Conservation (phyloP, 2,888 invertebrate species). For the Volucella zonaria region DNA sequence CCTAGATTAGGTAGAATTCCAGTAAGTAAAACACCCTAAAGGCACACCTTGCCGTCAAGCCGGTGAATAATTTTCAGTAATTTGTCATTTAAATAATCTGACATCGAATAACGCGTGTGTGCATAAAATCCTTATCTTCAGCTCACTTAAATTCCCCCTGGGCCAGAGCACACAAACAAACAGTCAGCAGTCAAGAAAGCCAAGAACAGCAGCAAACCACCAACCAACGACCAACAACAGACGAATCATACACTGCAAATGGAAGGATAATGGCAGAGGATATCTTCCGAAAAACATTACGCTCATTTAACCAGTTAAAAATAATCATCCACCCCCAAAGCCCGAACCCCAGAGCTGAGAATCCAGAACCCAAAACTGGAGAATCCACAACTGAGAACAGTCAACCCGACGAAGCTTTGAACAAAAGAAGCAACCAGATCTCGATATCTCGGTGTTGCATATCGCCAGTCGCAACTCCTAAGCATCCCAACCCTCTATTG, state of each 20-base stretch:
- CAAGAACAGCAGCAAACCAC: constrained; percentile 18
- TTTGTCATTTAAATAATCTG: constrained; percentile 77
- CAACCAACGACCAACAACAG: constrained; percentile 52
- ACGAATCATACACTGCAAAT: constrained; percentile 40
- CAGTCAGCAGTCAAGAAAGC: constrained; percentile 22
- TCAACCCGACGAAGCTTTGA: constrained; percentile 16
- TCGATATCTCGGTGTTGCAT: constrained; percentile 65
- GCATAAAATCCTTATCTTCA: constrained; percentile 70
- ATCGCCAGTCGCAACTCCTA: constrained; percentile 54
- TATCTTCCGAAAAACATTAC: constrained; percentile 65
- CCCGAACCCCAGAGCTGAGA: not conserved
- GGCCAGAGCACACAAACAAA: constrained; percentile 34
- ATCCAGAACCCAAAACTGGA: not conserved
- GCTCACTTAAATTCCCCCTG: constrained; percentile 56
- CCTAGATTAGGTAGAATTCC: not conserved
- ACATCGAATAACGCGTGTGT: constrained; percentile 76
- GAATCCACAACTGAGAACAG: not conserved
- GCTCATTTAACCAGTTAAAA: constrained; percentile 74
- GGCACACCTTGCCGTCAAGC: constrained; percentile 18
- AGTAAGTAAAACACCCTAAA: not conserved
- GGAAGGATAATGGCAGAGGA: constrained; percentile 63
- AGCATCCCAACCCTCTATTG: constrained; percentile 51
- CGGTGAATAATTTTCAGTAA: constrained; percentile 75
- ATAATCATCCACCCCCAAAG: constrained; percentile 58
- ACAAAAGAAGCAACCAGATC: constrained; percentile 67